These are phyloP conservation scores for Etheostoma perlongum DNA, from an alignment of 2,797 vertebrate genomes.

Conservation along the genomic window DNA sequence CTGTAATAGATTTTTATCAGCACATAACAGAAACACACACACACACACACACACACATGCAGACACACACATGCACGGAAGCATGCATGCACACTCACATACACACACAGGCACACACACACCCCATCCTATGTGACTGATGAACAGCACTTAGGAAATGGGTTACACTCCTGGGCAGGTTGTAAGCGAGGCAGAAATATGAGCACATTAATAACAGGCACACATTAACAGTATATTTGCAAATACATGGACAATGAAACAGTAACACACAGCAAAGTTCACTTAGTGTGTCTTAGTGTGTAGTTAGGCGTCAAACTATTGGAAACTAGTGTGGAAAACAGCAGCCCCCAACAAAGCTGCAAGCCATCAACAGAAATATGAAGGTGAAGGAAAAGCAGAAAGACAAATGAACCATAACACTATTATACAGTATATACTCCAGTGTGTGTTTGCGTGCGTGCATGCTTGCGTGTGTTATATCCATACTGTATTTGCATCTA, in stretches of 20 bases:
- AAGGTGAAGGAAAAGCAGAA: slow-evolving; percentile 23
- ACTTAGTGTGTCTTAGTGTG: slow-evolving; percentile 19
- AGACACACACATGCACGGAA: no score
- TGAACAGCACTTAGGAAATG: slow-evolving; percentile 50
- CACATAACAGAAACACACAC: background rate
- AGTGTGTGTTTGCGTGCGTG: background rate
- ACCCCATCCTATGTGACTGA: slow-evolving; percentile 31
- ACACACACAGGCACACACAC: background rate
- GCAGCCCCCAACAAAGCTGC: slow-evolving; percentile 30
- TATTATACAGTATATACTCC: background rate
- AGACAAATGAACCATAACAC: slow-evolving; percentile 37
- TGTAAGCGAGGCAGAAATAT: slow-evolving; percentile 49
- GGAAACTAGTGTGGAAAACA: slow-evolving; percentile 28
- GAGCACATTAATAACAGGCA: slow-evolving; percentile 52
- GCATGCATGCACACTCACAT: no score
- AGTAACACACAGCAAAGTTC: slow-evolving; percentile 14
- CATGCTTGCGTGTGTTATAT: slow-evolving; percentile 6
- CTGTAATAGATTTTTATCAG: background rate
- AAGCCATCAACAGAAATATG: slow-evolving; percentile 35
- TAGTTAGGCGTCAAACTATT: slow-evolving; percentile 39
- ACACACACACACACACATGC: background rate
- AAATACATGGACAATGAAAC: slow-evolving; percentile 15
- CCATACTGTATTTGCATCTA: background rate
- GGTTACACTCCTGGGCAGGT: slow-evolving; percentile 33
- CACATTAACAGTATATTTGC: background rate